Evolutionary conservation across 2,888 invertebrate genomes (phyloP), one percentile per base, ranked within the genome.

Genomic region (Schrankia costaestrigalis): DNA sequence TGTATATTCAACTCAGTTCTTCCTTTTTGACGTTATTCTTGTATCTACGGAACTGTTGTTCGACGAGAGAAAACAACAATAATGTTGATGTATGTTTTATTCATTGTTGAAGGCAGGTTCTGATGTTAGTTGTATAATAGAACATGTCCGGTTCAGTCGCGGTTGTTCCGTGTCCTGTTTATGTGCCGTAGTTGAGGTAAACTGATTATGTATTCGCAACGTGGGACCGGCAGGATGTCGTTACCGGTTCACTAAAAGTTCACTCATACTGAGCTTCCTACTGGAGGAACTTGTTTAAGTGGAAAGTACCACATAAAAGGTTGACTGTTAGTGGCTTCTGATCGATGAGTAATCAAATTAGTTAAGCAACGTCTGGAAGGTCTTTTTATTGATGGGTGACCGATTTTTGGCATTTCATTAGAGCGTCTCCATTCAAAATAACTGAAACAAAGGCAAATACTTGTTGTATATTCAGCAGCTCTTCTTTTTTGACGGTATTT

Each of bases 51-150:
- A 33, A 38, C 31, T 32, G 25, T 35, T 40, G 35, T 44, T 13
- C 18, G 3, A 8, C 11, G 21, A 17, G 14, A 7, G 4, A 21
- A 23, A 33, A 44, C 17, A 25, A 49, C 22, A 13, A 33, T 21
- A 6, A 21, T 10, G 19, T 36, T 43, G 23, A 18, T 26, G 9
- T n/a, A 41, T 52, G 36, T 50, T 37, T 50, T 54, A 54, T 50
- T 49, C 55, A 52, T 41, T 21, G 28, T 23, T 41, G 30, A 27
- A 21, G 26, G 21, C 11, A 12, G 22, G 22, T 13, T 22, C 17
- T 25, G 12, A 12, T 6, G 7, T 18, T 9, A 12, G 17, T 18
- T 10, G 9, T 8, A 11, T 12, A 21, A 25, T 3, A 23, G 13
- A 30, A 22, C 3, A 33, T 19, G 23, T 8, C 11, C 3, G 6